phyloP scores from a whole-genome alignment of 2,888 invertebrate species.

The Drosophila affinis region DNA sequence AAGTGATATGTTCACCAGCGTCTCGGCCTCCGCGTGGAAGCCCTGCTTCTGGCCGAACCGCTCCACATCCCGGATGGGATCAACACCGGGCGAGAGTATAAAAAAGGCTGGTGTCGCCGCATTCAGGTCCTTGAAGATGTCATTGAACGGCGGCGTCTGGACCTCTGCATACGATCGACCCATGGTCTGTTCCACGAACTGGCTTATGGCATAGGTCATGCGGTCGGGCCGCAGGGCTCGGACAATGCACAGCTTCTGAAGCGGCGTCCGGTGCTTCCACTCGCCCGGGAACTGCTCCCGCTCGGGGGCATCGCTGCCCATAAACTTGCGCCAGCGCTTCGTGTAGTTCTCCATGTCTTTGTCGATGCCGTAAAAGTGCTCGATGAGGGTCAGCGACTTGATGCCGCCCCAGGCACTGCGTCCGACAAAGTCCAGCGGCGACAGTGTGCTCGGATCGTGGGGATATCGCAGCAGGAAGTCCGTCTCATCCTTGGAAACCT shows the following conservation, averaged over 20 bases:
- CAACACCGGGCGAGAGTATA: slow-evolving; percentile 96
- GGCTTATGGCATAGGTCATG: slow-evolving; percentile 94
- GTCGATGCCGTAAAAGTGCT: slow-evolving; percentile 94
- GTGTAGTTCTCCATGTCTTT: slow-evolving; percentile 96
- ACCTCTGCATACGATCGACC: slow-evolving; percentile 92
- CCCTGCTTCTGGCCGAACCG: slow-evolving; percentile 91
- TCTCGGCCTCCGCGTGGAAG: slow-evolving; percentile 90
- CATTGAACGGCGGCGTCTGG: slow-evolving; percentile 90
- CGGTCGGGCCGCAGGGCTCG: slow-evolving; percentile 95
- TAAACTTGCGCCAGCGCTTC: slow-evolving; percentile 96
- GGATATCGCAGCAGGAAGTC: slow-evolving; percentile 96
- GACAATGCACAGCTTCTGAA: slow-evolving; percentile 96
- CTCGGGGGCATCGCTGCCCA: slow-evolving; percentile 95
- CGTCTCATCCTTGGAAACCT: slow-evolving; percentile 90
- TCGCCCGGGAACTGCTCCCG: slow-evolving; percentile 97
- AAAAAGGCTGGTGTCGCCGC: slow-evolving; percentile 95
- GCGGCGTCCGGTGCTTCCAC: slow-evolving; percentile 95
- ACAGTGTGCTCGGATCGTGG: slow-evolving; percentile 87
- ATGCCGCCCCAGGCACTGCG: slow-evolving; percentile 93
- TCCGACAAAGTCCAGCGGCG: slow-evolving; percentile 93
- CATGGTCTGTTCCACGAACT: slow-evolving; percentile 94
- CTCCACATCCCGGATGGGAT: slow-evolving; percentile 92
- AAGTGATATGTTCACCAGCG: slow-evolving; percentile 95
- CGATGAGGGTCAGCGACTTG: slow-evolving; percentile 90
- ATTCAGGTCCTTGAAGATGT: slow-evolving; percentile 93